Base-by-base conservation (phyloP, 2,113 vertebrate genomes). In the Phrynocephalus versicolor region DNA sequence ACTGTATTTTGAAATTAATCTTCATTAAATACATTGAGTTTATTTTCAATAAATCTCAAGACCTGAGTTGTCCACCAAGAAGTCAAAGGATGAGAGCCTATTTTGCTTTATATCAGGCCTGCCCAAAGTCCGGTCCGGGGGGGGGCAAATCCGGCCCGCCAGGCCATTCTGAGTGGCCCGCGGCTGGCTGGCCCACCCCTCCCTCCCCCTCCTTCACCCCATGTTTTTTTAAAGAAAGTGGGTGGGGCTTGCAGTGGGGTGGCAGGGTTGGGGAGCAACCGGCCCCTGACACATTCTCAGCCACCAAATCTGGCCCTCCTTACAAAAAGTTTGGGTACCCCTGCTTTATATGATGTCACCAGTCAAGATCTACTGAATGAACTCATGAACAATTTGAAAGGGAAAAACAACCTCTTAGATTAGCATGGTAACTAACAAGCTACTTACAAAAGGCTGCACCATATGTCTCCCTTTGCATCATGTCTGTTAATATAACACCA, bases 11-110 rank as follows among this genome's bases (percentile, higher is more conserved):
- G 18, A 78, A 21, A 60, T 35, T 37, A 35, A 18, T 78, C 14
- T 18, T 58, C 76, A 27, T 77, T 51, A 57, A 77, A 76, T 55
- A 76, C 30, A 76, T 76, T 4, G 25, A 2, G 14, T 35, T 57
- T 77, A 9, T 30, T 58, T 58, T 77, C 55, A 33, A 35, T 33
- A 7, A 57, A 76, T 16, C 55, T 33, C 51, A 75, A 25, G 12
- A n/a, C 5, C 45, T 51, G 45, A 51, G 23, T 51, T 75, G 73
- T 25, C 72, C 27, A 67, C 27, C 23, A 67, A 78, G n/a, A 35
- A 81, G 62, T 64, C 39, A 88, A 10, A 23, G 35, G 27, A 75
- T 80, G 13, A 82, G 64, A 51, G n/a, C n/a, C n/a, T n/a, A 85
- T 58, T 10, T 69, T 51, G 84, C 30, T 37, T 70, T 6, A 74